phyloP scores from a whole-genome alignment of 2,113 vertebrate genomes.

The Mustela lutreola region DNA sequence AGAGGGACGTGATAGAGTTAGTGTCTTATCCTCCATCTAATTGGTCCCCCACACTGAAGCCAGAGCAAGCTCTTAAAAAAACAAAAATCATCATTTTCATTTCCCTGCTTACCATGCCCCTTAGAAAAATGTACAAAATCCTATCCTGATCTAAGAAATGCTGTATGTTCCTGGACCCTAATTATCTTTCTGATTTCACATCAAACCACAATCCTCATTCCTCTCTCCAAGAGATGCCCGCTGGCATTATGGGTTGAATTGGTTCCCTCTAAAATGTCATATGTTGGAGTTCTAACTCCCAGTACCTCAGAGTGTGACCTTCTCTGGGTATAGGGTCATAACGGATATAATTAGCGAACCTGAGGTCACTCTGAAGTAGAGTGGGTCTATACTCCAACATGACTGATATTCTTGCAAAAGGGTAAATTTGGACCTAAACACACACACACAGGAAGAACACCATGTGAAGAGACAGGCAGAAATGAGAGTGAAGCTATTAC shows the following conservation, averaged over 20 bases:
- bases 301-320: not conserved
- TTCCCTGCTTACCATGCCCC: not conserved
- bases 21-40: not conserved
- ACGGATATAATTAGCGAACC: not conserved
- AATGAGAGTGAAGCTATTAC: not conserved
- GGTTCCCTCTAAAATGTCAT: not conserved
- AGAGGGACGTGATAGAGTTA: not conserved
- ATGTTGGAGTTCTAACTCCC: not conserved
- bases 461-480: not conserved
- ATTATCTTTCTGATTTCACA: not conserved
- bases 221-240: not conserved
- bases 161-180: not conserved
- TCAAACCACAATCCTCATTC: not conserved
- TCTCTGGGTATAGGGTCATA: not conserved
- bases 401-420: not conserved
- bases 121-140: not conserved
- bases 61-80: not conserved
- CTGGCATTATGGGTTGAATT: not conserved
- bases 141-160: constrained; percentile 19
- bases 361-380: not conserved
- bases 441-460: not conserved
- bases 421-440: not conserved
- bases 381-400: not conserved
- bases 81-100: not conserved
- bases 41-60: not conserved